phyloP scores from a whole-genome alignment of 35 echinoderm and acorn worm species.

The Stichopus chloronotus region DNA sequence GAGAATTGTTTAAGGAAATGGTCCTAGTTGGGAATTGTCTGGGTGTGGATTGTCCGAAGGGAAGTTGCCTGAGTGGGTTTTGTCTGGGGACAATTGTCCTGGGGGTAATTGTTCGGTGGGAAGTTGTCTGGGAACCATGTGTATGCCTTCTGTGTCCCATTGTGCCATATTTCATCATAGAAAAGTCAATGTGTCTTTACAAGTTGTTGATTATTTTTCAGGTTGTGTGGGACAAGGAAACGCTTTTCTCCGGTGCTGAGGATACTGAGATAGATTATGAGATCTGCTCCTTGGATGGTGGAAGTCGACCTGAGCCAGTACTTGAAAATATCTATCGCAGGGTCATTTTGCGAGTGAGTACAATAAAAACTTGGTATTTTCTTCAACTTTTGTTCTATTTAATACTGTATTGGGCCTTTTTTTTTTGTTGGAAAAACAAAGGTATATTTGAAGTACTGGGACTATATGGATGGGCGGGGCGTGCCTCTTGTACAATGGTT shows the following conservation, averaged over 20 bases:
- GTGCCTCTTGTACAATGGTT: too few species aligned
- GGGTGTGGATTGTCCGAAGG: too few species aligned
- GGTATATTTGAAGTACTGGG: too few species aligned
- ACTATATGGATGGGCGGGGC: too few species aligned
- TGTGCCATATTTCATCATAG: neutral
- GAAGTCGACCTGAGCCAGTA: slow-evolving; percentile 27
- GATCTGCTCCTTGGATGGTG: slow-evolving; percentile 21
- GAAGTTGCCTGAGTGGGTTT: too few species aligned
- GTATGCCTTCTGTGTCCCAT: neutral
- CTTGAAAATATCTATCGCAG: slow-evolving; percentile 25
- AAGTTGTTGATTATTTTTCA: neutral
- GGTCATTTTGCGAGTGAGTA: slow-evolving; percentile 3
- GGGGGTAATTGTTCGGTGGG: too few species aligned
- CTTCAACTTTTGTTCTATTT: neutral
- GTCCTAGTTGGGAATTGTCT: too few species aligned
- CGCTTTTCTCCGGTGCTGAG: slow-evolving; percentile 14
- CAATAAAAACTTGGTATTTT: neutral
- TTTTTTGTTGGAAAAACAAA: too few species aligned
- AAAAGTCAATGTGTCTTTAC: too few species aligned
- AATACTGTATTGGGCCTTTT: neutral
- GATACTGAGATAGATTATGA: slow-evolving; percentile 12
- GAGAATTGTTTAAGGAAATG: too few species aligned
- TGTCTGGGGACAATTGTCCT: too few species aligned
- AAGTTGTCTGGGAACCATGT: too few species aligned
- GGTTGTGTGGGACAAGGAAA: slow-evolving; percentile 34